A percentile compares a stretch with the other conserved stretches of the same genome.
phyloP scores from a whole-genome alignment of 2,888 invertebrate species.

The Ectemnius cavifrons region DNA sequence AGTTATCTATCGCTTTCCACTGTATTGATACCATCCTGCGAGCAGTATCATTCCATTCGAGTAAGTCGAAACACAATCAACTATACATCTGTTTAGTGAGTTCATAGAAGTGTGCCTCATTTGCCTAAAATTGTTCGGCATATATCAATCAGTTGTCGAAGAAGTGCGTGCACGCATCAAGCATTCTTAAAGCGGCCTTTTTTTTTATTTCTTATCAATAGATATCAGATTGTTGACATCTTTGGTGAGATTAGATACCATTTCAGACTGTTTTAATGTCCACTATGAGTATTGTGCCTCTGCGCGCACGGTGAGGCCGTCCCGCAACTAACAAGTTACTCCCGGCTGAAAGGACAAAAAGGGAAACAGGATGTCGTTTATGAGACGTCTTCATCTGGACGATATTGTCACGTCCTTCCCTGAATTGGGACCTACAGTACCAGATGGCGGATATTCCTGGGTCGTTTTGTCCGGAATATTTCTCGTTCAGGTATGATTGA shows the following conservation, averaged over 20 bases:
- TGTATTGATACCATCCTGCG: not conserved
- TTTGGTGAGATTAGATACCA: constrained; percentile 67
- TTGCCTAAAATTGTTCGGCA: too few relatives aligned
- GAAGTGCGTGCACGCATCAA: not conserved
- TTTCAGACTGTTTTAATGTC: constrained; percentile 23
- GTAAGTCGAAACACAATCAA: too few relatives aligned
- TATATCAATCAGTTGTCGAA: too few relatives aligned
- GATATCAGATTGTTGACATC: constrained; percentile 60
- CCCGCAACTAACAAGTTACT: too few relatives aligned
- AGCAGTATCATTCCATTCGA: too few relatives aligned
- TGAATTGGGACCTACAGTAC: constrained; percentile 83
- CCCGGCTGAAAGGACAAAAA: too few relatives aligned
- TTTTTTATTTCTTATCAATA: constrained; percentile 54
- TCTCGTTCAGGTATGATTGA: constrained; percentile 80
- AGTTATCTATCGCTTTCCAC: not conserved
- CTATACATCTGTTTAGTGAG: too few relatives aligned
- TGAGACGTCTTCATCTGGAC: constrained; percentile 78
- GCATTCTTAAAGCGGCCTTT: constrained; percentile 8
- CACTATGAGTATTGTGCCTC: not conserved
- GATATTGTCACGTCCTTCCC: constrained; percentile 83
- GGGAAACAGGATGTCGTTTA: constrained; percentile 59
- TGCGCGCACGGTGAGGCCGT: too few relatives aligned
- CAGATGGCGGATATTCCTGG: constrained; percentile 86
- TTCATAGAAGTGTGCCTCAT: too few relatives aligned
- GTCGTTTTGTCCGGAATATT: constrained; percentile 81